phyloP scores from a whole-genome alignment of 2,888 invertebrate species.

The Buathra laborator region DNA sequence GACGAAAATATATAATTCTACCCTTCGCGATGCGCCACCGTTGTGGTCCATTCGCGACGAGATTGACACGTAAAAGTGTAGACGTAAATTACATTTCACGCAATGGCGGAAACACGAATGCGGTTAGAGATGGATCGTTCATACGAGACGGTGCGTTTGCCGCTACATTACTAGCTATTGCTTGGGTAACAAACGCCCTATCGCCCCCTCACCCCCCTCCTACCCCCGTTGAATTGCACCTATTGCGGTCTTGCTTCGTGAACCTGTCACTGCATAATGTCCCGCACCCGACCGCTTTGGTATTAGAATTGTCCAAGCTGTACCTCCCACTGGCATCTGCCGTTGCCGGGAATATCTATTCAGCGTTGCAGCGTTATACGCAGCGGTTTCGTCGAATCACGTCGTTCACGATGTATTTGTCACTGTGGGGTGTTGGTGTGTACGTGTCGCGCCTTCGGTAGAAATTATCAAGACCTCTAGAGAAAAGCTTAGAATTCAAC shows the following conservation, averaged over 20 bases:
- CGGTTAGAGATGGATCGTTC: constrained; percentile 52
- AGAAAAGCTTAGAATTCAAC: too few species aligned
- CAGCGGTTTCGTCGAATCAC: not conserved
- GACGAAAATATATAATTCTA: not conserved
- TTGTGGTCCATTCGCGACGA: constrained; percentile 26
- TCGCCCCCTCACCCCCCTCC: not conserved
- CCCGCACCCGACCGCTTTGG: not conserved
- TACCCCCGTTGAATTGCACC: constrained; percentile 23
- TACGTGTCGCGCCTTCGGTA: not conserved
- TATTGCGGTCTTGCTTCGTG: constrained; percentile 54
- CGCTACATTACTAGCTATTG: constrained; percentile 44
- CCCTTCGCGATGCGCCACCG: not conserved
- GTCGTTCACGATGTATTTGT: not conserved
- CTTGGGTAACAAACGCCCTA: constrained; percentile 39
- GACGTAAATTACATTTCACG: constrained; percentile 41
- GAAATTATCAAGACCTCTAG: too few species aligned
- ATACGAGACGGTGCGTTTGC: constrained; percentile 46
- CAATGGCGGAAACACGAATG: constrained; percentile 11
- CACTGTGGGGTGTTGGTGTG: not conserved
- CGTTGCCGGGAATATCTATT: constrained; percentile 5
- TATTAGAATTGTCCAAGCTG: not conserved
- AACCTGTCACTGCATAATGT: constrained; percentile 43
- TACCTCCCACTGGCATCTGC: not conserved
- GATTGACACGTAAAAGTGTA: constrained; percentile 49
- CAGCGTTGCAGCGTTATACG: not conserved